Evolutionary conservation across 1,140 invertebrate species (phyloP).

Genomic region (Drosophila mauritiana): DNA sequence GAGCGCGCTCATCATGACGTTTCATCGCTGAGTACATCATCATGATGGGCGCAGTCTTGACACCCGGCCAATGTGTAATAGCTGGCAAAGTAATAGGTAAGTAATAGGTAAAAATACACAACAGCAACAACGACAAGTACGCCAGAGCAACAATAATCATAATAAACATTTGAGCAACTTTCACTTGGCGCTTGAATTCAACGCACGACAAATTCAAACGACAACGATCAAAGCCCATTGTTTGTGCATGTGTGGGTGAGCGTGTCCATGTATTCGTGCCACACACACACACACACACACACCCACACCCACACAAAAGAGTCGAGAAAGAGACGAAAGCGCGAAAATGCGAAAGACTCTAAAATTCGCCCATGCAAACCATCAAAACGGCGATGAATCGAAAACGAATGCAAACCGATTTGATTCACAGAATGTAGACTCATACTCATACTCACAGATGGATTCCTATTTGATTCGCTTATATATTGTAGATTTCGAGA

Average conservation of each 20-base stretch:
- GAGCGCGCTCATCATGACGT: background rate
- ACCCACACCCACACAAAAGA: slow-evolving; percentile 54
- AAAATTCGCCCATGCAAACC: slow-evolving; percentile 49
- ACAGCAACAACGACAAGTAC: slow-evolving; percentile 32
- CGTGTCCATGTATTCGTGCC: slow-evolving; percentile 5
- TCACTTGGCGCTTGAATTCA: slow-evolving; percentile 83
- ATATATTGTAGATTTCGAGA: too few species aligned
- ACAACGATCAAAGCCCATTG: slow-evolving; percentile 58
- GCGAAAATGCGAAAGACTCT: slow-evolving; percentile 20
- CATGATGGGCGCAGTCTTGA: background rate
- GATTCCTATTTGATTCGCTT: too few species aligned
- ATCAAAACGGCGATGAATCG: slow-evolving; percentile 23
- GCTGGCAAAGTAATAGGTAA: background rate
- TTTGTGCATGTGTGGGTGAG: slow-evolving; percentile 24
- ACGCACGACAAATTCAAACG: slow-evolving; percentile 79
- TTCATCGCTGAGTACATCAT: slow-evolving; percentile 1
- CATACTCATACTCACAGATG: background rate
- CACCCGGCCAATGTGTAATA: slow-evolving; percentile 52
- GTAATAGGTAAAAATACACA: background rate
- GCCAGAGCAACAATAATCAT: slow-evolving; percentile 62
- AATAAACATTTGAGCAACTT: slow-evolving; percentile 83
- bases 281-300: slow-evolving; percentile 1
- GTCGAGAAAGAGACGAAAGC: slow-evolving; percentile 29
- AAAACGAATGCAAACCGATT: slow-evolving; percentile 16
- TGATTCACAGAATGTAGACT: background rate